phyloP scores from a whole-genome alignment of 2,797 vertebrate genomes.

The Lepilemur septentrionalis region DNA sequence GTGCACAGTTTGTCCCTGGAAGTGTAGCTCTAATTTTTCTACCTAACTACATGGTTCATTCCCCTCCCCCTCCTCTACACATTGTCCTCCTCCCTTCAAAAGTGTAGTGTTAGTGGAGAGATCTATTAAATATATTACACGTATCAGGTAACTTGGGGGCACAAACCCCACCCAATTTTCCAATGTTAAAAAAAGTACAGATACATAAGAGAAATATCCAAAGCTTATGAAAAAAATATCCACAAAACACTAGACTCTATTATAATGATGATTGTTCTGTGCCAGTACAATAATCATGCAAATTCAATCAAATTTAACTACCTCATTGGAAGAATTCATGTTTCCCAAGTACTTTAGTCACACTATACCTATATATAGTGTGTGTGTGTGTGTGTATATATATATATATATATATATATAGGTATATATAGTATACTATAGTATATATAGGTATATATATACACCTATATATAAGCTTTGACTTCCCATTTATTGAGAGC shows the following conservation, averaged over 20 bases:
- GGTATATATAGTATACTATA: too few relatives aligned
- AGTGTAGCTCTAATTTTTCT: neutral
- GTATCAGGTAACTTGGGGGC: neutral
- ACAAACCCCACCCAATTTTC: neutral
- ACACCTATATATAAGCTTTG: neutral
- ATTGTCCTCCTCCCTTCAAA: neutral
- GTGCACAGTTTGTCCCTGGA: neutral
- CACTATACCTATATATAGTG: neutral
- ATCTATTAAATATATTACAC: too few relatives aligned
- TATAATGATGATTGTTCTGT: neutral
- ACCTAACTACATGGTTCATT: neutral
- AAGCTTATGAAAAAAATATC: neutral
- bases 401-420: too few relatives aligned
- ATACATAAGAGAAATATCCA: neutral
- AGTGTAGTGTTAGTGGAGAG: neutral
- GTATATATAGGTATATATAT: too few relatives aligned
- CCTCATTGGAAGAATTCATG: neutral
- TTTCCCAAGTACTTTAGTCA: neutral
- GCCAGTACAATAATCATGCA: neutral
- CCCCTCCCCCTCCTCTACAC: neutral
- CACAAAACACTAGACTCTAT: neutral
- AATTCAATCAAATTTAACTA: slow-evolving; percentile 25
- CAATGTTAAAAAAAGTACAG: neutral
- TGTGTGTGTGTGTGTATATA: too few relatives aligned
- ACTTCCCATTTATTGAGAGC: neutral